A percentile compares a stretch with the other conserved stretches of the same genome.
phyloP scores from a whole-genome alignment of 2,888 invertebrate genomes.

The Gryllus longicercus region DNA sequence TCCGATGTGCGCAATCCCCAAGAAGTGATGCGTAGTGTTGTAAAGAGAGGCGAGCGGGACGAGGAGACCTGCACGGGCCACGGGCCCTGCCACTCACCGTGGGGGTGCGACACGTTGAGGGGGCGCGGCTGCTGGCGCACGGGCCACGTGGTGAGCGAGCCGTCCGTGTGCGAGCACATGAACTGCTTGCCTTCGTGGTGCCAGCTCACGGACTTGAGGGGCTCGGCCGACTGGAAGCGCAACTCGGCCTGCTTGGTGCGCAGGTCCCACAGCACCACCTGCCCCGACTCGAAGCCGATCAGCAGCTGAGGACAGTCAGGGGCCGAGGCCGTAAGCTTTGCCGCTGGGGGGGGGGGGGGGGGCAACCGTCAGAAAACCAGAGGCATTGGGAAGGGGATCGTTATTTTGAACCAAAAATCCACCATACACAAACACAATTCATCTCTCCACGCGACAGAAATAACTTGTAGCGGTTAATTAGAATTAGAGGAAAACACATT shows the following conservation, averaged over 20 bases:
- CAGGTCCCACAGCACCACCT: conserved; percentile 95
- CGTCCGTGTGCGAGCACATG: conserved; percentile 93
- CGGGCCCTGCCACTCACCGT: conserved; percentile 61
- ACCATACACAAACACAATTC: too few species aligned
- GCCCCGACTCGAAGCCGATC: conserved; percentile 93
- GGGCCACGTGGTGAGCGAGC: conserved; percentile 92
- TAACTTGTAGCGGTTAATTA: too few species aligned
- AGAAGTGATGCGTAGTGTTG: too few species aligned
- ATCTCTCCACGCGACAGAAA: too few species aligned
- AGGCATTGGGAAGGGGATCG: too few species aligned
- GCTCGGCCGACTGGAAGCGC: conserved; percentile 73
- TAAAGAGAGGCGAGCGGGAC: too few species aligned
- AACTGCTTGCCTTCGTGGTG: conserved; percentile 97
- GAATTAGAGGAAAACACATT: too few species aligned
- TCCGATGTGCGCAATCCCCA: too few species aligned
- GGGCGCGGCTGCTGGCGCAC: conserved; percentile 73
- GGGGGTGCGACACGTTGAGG: conserved; percentile 80
- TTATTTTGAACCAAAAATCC: too few species aligned
- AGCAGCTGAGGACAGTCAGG: conserved; percentile 64
- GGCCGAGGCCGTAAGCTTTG: not conserved
- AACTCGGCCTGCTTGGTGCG: conserved; percentile 80
- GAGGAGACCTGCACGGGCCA: not conserved
- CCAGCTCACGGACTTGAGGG: conserved; percentile 87
- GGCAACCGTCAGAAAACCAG: too few species aligned
- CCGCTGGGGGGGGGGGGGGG: too few species aligned